A percentile compares a stretch with the other conserved stretches of the same genome.
These are phyloP conservation scores for Sciurus carolinensis DNA, from an alignment of 2,797 vertebrate species.

Conservation along the genomic window DNA sequence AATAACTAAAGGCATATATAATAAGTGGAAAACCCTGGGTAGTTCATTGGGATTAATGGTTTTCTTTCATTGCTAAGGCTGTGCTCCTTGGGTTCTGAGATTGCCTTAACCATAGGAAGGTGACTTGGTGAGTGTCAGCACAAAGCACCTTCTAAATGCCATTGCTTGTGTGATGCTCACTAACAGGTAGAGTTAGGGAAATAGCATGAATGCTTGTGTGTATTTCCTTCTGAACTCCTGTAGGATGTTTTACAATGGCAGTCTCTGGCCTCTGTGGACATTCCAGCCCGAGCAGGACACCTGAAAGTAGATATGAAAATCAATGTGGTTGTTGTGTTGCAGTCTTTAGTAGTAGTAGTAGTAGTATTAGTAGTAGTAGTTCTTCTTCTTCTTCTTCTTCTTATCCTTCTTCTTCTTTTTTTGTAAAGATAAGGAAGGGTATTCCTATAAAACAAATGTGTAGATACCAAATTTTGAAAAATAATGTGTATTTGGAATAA, in stretches of 20 bases:
- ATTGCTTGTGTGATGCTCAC: conserved; percentile 31
- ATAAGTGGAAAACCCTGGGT: conserved; percentile 65
- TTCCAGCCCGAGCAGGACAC: conserved; percentile 35
- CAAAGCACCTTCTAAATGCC: conserved; percentile 40
- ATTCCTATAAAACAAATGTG: conserved; percentile 47
- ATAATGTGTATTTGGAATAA: conserved; percentile 49
- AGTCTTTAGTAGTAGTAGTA: neutral
- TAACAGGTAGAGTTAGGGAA: conserved; percentile 22
- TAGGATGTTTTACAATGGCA: conserved; percentile 37
- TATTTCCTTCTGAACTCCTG: conserved; percentile 50
- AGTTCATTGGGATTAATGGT: conserved; percentile 58
- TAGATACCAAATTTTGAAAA: conserved; percentile 32
- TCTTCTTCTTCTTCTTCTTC: no score
- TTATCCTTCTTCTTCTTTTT: neutral
- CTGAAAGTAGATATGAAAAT: conserved; percentile 66
- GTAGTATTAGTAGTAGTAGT: no score
- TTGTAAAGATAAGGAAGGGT: conserved; percentile 27
- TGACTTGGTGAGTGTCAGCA: conserved; percentile 26
- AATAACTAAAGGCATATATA: conserved; percentile 65
- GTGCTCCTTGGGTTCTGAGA: conserved; percentile 16
- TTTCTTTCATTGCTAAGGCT: conserved; percentile 66
- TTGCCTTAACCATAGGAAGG: conserved; percentile 33
- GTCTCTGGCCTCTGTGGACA: neutral
- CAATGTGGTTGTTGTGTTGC: conserved; percentile 43
- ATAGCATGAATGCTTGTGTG: neutral